Base-by-base conservation (phyloP, 2,888 invertebrate genomes). In the Mactromeris polynyma region DNA sequence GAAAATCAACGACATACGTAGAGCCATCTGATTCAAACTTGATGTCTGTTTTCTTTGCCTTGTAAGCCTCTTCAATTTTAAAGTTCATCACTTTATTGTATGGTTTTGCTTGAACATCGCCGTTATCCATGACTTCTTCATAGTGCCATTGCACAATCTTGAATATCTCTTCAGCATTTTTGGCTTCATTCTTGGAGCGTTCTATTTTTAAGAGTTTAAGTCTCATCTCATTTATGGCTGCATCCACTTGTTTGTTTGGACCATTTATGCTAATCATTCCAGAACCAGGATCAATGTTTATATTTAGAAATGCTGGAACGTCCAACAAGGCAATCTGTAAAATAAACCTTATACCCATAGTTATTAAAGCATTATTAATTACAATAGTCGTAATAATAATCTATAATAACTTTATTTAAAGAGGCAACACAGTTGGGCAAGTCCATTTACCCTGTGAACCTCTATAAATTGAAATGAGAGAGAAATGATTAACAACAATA, bases 1-100 rank as follows among this genome's bases (percentile, higher is more conserved):
- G 33, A 81, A 90, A 90, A 73, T 90, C 90, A 31, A 93, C 87
- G 9, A 90, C 87, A 58, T 87, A 86, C 0, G 80, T 42, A 17
- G 26, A 79, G 2, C 81, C 88, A 38, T 77, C 77, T 26, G 90
- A 87, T 2, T n/a, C 7, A 9, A 93, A 89, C 77, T 54, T 85
- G 26, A 89, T 83, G 0, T 73, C n/a, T 0, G 69, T 33, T 33
- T 90, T 17, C 42, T 87, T 90, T 6, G 83, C 82, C 42, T 86
- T 90, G 51, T 89, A 91, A 0, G 93, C 93, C n/a, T 85, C 88
- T 51, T 93, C 93, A 0, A 93, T 89, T 14, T 64, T 78, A 51
- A 87, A 87, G 73, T 93, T 93, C 38, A 86, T 26, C 6, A 26
- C 42, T 73, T 86, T 80, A 42, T 85, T 86, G 51, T 91, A 91